Percentiles rank a stretch among this genome's conserved stretches.
Conservation (phyloP, 2,797 vertebrate species). For the Chaunax sp. region DNA sequence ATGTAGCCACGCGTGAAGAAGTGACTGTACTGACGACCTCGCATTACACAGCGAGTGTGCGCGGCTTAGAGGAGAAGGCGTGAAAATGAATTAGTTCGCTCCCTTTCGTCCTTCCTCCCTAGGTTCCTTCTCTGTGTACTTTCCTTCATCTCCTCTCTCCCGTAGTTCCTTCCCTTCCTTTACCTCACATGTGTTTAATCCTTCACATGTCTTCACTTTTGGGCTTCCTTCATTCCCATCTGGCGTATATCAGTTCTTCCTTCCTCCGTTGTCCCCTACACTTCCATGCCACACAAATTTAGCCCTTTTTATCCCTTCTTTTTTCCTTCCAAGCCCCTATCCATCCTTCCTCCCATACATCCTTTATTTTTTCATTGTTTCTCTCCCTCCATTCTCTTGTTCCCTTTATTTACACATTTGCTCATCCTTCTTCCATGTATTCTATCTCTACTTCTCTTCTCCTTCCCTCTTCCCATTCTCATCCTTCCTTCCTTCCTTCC, state of each 20-base stretch:
- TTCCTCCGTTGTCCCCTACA: not conserved
- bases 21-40: conserved; percentile 29
- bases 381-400: not conserved
- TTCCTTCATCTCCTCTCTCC: not conserved
- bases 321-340: no score
- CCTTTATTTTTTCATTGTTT: no score
- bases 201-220: not conserved
- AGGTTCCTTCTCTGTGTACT: conserved; percentile 8
- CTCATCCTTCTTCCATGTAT: not conserved
- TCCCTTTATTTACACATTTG: not conserved
- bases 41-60: conserved; percentile 11
- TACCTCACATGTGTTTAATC: not conserved
- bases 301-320: no score
- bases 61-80: conserved; percentile 44
- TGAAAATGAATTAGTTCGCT: conserved; percentile 55
- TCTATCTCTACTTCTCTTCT: not conserved
- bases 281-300: no score
- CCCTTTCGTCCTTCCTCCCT: conserved; percentile 25
- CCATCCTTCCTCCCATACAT: no score
- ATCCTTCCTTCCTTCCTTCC: conserved; percentile 7
- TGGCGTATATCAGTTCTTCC: no score
- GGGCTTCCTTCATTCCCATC: not conserved
- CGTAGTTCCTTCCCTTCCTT: not conserved
- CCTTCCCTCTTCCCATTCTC: not conserved
- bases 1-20: conserved; percentile 31